These are phyloP conservation scores for Aldrovandia affinis DNA, from an alignment of 2,797 vertebrate genomes.

Conservation along the genomic window DNA sequence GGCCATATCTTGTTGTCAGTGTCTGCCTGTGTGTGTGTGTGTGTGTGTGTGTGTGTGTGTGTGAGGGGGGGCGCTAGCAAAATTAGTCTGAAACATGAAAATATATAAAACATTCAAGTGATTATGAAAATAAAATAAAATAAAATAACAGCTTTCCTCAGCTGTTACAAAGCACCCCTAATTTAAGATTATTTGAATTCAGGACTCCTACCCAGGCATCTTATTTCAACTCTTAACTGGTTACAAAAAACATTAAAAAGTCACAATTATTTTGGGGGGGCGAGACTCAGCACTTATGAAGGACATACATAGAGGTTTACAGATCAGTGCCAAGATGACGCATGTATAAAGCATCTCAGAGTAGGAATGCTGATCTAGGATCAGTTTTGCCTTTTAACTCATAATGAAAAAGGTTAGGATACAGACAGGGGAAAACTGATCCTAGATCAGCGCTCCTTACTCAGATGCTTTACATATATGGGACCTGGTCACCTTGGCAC, in stretches of 20 bases:
- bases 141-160: conserved; percentile 22
- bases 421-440: too few species aligned
- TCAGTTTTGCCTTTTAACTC: too few species aligned
- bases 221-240: background rate
- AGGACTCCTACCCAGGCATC: conserved; percentile 4
- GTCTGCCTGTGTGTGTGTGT: background rate
- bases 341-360: too few species aligned
- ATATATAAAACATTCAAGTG: background rate
- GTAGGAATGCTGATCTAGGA: too few species aligned
- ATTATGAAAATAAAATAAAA: conserved; percentile 32
- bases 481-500: too few species aligned
- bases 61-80: background rate
- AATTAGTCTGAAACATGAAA: background rate
- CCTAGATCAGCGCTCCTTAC: too few species aligned
- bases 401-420: too few species aligned
- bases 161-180: background rate
- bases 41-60: background rate
- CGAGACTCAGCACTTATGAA: conserved; percentile 16
- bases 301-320: background rate
- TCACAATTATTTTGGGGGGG: conserved; percentile 32
- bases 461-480: too few species aligned
- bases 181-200: background rate
- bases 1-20: background rate
- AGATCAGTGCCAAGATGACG: too few species aligned
- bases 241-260: conserved; percentile 30